Evolutionary conservation across 92 coral and sea anemone species (phyloP), one percentile per base, ranked within the genome.

Genomic region (Zoanthus sociatus): DNA sequence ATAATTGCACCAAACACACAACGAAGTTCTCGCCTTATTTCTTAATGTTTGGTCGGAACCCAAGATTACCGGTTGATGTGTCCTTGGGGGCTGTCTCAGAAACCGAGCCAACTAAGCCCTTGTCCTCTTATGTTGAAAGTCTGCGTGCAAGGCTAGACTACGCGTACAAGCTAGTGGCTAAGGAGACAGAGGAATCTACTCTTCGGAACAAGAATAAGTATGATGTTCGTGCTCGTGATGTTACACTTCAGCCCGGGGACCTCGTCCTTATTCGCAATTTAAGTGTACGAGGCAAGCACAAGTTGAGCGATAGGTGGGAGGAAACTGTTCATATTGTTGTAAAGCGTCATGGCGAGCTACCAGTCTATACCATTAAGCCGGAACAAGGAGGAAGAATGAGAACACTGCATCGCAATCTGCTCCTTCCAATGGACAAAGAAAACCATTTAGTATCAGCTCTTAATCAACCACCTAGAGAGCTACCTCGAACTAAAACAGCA

Each of bases 1-100:
- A 88, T 67, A 88, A 84, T 73, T 88, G 84, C 66, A 88, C 86
- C 15, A 87, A 73, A 68, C 91, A 88, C 10, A 18, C 91, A 10
- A 88, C 93, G 4, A 83, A 86, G 14, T 60, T 85, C 30, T 83
- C 87, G 16, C 87, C 87, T 3, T 47, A 67, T 15, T 56, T 18
- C 33, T 32, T 77, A 15, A 50, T 77, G 82, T 77, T 77, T 47
- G 82, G 82, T 47, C 63, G 67, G 6, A 54, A 83, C n/a, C 78
- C 79, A 37, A 67, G 87, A 67, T 31, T 71, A 17, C 68, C 82
- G 11, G 82, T 47, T 21, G 77, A 83, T 73, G 58, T 71, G 18
- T 46, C 82, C 16, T 48, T 83, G 76, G 82, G 82, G 13, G 42
- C 31, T 30, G 54, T 4, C 9, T 31, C 61, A 37, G 67, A 54